A percentile compares a stretch with the other conserved stretches of the same genome.
These are phyloP conservation scores for Tuta absoluta DNA, from an alignment of 2,888 invertebrate species.

Conservation along the genomic window DNA sequence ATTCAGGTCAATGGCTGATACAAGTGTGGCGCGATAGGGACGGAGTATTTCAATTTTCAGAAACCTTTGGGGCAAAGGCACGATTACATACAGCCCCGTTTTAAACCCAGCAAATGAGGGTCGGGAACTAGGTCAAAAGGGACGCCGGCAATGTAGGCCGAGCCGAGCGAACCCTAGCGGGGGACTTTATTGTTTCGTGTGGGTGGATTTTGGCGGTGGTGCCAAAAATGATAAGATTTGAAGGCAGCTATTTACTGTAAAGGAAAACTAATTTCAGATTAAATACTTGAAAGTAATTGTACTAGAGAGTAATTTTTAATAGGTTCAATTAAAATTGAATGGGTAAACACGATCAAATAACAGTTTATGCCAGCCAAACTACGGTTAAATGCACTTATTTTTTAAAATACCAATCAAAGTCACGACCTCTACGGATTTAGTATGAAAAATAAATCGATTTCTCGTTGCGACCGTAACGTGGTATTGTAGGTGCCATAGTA, in stretches of 20 bases:
- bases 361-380: conserved; percentile 2
- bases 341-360: background rate
- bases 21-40: conserved; percentile 44
- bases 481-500: conserved; percentile 39
- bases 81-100: conserved; percentile 74
- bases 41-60: conserved; percentile 40
- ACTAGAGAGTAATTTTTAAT: background rate
- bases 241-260: background rate
- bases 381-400: conserved; percentile 10
- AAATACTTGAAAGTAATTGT: background rate
- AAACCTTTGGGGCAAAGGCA: conserved; percentile 57
- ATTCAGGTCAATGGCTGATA: conserved; percentile 31
- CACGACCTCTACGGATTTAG: conserved; percentile 24
- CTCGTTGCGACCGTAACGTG: conserved; percentile 34
- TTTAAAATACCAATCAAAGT: conserved; percentile 24
- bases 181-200: conserved; percentile 51
- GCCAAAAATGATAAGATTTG: conserved; percentile 28
- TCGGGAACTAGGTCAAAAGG: conserved; percentile 76
- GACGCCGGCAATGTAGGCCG: conserved; percentile 67
- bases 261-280: background rate
- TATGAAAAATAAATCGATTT: conserved; percentile 33
- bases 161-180: conserved; percentile 66
- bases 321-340: background rate
- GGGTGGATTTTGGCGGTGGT: conserved; percentile 43
- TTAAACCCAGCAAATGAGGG: conserved; percentile 73